A percentile compares a stretch with the other conserved stretches of the same genome.
Conservation (phyloP, 2,888 invertebrate genomes). For the Colostygia pectinataria region DNA sequence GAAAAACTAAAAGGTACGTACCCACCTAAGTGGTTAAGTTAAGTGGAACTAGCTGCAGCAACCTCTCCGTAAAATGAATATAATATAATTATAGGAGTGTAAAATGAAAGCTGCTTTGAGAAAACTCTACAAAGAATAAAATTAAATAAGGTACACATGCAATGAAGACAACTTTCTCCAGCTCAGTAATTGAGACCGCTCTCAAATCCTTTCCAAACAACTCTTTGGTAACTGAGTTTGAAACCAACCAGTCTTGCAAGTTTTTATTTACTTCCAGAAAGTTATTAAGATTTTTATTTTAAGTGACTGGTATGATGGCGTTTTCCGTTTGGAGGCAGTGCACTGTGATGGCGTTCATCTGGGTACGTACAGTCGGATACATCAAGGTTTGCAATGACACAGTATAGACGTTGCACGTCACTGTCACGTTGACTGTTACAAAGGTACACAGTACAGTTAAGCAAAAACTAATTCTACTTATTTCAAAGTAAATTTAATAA, state of each 20-base stretch:
- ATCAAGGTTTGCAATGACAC: no score
- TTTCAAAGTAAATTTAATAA: no score
- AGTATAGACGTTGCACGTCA: no score
- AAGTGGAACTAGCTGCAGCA: not conserved
- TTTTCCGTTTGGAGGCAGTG: not conserved
- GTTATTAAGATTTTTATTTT: constrained; percentile 60
- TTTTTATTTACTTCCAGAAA: constrained; percentile 53
- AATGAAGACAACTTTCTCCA: constrained; percentile 57
- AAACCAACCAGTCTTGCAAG: constrained; percentile 53
- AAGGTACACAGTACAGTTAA: no score
- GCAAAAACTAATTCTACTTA: no score
- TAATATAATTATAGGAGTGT: constrained; percentile 25
- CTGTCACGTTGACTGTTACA: no score
- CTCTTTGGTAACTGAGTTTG: constrained; percentile 60
- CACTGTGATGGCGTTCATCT: no score
- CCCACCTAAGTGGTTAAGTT: not conserved
- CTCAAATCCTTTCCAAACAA: constrained; percentile 65
- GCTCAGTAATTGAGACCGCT: constrained; percentile 63
- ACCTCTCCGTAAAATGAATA: constrained; percentile 16
- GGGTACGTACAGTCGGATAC: no score
- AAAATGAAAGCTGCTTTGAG: constrained; percentile 31
- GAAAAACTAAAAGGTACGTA: not conserved
- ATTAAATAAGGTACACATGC: constrained; percentile 48
- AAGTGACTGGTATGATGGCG: constrained; percentile 21
- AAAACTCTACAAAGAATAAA: constrained; percentile 43